These are phyloP conservation scores for Phragmatobia fuliginosa DNA, from an alignment of 2,888 invertebrate species.

Conservation along the genomic window DNA sequence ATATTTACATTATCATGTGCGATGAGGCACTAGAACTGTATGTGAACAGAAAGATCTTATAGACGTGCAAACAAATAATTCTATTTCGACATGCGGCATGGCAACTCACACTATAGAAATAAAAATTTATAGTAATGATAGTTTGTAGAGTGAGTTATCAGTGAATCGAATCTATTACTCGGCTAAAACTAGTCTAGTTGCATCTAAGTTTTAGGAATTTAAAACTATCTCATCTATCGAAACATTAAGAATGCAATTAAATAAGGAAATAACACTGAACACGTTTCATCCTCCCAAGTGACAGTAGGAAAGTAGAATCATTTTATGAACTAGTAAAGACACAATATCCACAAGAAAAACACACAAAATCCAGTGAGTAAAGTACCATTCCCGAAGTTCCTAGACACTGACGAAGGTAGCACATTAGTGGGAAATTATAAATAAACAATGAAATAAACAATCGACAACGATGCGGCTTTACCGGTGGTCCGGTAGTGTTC, in stretches of 20 bases:
- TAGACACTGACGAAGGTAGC: slow-evolving; percentile 81
- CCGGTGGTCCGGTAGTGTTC: slow-evolving; percentile 68
- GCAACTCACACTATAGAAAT: slow-evolving; percentile 72
- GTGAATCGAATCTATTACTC: slow-evolving; percentile 69
- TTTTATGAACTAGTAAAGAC: slow-evolving; percentile 77
- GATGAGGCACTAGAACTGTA: slow-evolving; percentile 58
- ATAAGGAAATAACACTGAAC: slow-evolving; percentile 70
- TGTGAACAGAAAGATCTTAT: slow-evolving; percentile 63
- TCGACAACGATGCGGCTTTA: slow-evolving; percentile 77
- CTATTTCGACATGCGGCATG: slow-evolving; percentile 81
- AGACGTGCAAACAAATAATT: slow-evolving; percentile 78
- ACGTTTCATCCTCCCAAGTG: slow-evolving; percentile 69
- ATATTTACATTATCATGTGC: slow-evolving; percentile 48
- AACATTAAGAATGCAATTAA: slow-evolving; percentile 72
- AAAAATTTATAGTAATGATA: slow-evolving; percentile 67
- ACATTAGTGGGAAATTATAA: slow-evolving; percentile 78
- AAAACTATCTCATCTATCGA: slow-evolving; percentile 66
- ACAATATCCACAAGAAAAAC: slow-evolving; percentile 81
- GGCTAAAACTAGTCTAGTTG: slow-evolving; percentile 71
- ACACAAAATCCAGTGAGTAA: slow-evolving; percentile 80
- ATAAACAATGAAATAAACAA: slow-evolving; percentile 76
- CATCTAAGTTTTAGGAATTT: slow-evolving; percentile 49
- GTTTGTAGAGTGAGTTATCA: slow-evolving; percentile 73
- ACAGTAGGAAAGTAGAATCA: slow-evolving; percentile 74
- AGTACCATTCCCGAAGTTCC: slow-evolving; percentile 82